Evolutionary conservation across 2,888 invertebrate genomes (phyloP), one percentile per base, ranked within the genome.

Genomic region (Chironomus riparius): DNA sequence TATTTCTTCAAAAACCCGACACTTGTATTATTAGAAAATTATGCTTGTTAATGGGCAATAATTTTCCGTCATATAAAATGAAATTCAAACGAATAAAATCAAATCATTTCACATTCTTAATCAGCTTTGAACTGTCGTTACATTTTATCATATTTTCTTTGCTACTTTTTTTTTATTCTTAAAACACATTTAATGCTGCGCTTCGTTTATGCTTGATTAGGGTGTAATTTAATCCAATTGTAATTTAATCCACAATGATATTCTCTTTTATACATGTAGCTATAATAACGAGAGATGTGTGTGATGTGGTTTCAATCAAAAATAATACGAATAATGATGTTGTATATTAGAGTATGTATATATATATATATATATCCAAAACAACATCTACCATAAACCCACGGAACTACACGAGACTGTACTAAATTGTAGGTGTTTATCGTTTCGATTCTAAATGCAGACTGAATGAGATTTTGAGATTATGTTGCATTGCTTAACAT

Each of bases 211-310:
- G 21, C 24, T 68, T 68, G 68, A 68, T 68, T 65, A 50, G 47
- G 28, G 61, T 62, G 47, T 74, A 47, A 74, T 74, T 68, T 68
- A 65, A 74, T 74, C 74, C 68, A 74, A 74, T 74, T 65, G 65
- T 74, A 74, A 74, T 74, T 74, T 68, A 74, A 74, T 72, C 62
- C 72, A 50, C 38, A 70, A 50, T 72, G 72, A 72, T 72, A 72
- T 72, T 62, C 24, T 56, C 56, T 18, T 56, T 56, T 21, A 38
- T 38, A 38, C 38, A 38, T 38, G 38, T 38, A 38, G 38, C 10
- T 38, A 38, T 10, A 38, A 38, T 38, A 38, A 38, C 38, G 38
- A 38, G 38, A 38, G 38, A 38, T 38, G 38, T 38, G 38, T 72
- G 18, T 72, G 72, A 72, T 72, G 72, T 72, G 62, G 72, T 62